Evolutionary conservation across 2,888 invertebrate species (phyloP).

Genomic region (Pandemis cinnamomeana): DNA sequence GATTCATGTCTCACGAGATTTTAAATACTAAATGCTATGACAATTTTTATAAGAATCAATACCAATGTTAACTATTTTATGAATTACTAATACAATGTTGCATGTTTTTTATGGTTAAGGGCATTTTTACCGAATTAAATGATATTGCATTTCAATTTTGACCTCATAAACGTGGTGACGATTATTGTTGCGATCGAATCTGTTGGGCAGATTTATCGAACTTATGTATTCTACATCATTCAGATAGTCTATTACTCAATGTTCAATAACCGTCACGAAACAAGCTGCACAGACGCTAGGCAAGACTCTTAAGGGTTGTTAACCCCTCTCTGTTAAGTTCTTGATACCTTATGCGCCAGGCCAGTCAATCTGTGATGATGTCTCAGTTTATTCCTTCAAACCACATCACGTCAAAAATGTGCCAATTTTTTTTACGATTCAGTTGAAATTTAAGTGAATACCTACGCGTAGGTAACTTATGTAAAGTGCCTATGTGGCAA

Average conservation of each 20-base stretch:
- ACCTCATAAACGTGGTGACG: background rate
- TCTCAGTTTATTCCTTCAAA: too few relatives aligned
- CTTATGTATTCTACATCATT: background rate
- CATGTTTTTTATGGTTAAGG: background rate
- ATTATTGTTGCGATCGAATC: background rate
- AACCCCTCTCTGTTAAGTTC: too few relatives aligned
- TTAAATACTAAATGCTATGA: conserved; percentile 2
- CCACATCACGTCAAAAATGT: too few relatives aligned
- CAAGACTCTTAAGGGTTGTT: too few relatives aligned
- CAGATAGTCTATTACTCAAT: background rate
- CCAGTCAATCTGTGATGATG: too few relatives aligned
- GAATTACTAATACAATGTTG: conserved; percentile 12
- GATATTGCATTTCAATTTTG: background rate
- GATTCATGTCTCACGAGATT: too few relatives aligned
- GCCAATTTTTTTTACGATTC: too few relatives aligned
- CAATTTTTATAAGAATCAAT: conserved; percentile 1
- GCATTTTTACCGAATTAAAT: background rate
- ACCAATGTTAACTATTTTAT: conserved; percentile 12
- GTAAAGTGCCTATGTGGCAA: too few relatives aligned
- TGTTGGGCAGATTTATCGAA: background rate
- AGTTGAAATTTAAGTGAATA: too few relatives aligned
- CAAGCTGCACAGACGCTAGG: background rate
- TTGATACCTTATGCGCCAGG: too few relatives aligned
- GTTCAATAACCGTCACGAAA: background rate
- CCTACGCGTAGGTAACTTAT: too few relatives aligned